Evolutionary conservation across 2,113 vertebrate genomes (phyloP), one percentile per base, ranked within the genome.

Genomic region (Misgurnus mizolepis): DNA sequence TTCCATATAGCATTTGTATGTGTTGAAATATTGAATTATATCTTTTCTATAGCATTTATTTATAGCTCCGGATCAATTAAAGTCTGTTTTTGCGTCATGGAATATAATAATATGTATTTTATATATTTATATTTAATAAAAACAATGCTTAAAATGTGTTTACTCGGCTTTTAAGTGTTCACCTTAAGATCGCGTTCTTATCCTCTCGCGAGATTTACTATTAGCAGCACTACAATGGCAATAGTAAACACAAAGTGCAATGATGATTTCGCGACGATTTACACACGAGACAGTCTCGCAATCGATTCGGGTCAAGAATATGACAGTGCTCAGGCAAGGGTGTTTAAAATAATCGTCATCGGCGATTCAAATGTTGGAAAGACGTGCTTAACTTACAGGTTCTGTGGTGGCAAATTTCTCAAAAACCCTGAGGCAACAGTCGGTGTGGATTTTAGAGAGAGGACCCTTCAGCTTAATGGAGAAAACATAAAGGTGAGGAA

Each of bases 271-370:
- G 78, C 89, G 80, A 88, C 87, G 4, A 85, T 90, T 78, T 89
- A 90, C 58, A 73, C 85, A 58, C 78, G 56, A 79, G 85, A 83
- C 14, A 84, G 89, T 74, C 87, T 7, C 4, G 89, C 9, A 83
- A 89, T 85, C 75, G 87, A 82, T 1, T 87, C 81, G 17, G 79
- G 84, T 8, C 81, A 77, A 10, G 88, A 89, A 7, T 27, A 86
- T 56, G 88, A 88, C 12, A 9, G 55, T 0, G 10, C 62, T 2
- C 86, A 87, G 7, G 81, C 85, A 12, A 86, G 89, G 14, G 86
- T 92, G 1, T 93, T 93, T 55, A 93, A 93, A 69, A 91, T 93
- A 1, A 93, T 93, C 7, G 92, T 93, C 2, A 93, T 93, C 3
- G 92, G 92, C 14, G 92, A 93, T 60, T 92, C 92, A 10, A 92